phyloP scores from a whole-genome alignment of 1,140 invertebrate genomes.

The Drosophila sturtevanti region DNA sequence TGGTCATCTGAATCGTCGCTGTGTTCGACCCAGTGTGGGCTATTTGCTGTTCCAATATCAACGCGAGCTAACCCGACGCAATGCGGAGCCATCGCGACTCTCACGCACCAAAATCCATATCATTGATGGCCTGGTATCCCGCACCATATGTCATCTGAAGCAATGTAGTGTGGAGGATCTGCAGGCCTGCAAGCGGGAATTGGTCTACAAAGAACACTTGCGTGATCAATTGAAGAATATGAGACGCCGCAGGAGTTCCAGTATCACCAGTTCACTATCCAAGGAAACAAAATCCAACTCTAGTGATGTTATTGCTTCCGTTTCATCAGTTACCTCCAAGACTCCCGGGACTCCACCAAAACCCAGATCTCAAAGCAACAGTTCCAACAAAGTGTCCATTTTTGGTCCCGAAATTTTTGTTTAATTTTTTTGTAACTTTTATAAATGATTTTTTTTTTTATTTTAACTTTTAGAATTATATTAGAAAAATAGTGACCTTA shows the following conservation, averaged over 20 bases:
- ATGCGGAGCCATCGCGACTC: conserved; percentile 63
- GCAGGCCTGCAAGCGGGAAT: conserved; percentile 63
- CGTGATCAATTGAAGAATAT: conserved; percentile 46
- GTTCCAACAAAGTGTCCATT: conserved; percentile 33
- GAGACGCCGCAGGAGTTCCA: conserved; percentile 32
- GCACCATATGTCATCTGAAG: conserved; percentile 63
- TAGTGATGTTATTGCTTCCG: background rate
- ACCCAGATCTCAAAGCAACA: conserved; percentile 15
- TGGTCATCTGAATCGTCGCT: conserved; percentile 23
- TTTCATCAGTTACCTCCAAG: conserved; percentile 12
- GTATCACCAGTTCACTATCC: background rate
- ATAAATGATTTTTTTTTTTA: background rate
- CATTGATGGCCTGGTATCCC: conserved; percentile 64
- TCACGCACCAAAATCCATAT: conserved; percentile 75
- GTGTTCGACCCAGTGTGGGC: conserved; percentile 61
- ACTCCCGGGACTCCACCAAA: conserved; percentile 61
- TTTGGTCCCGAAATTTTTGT: conserved; percentile 66
- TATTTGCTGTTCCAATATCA: conserved; percentile 72
- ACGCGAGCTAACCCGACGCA: conserved; percentile 61
- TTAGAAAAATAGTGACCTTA: conserved; percentile 42
- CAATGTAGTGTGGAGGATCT: conserved; percentile 70
- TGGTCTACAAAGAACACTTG: conserved; percentile 70
- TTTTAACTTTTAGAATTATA: background rate
- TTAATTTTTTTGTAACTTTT: conserved; percentile 4
- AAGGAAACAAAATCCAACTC: background rate